Conservation (phyloP, 2,797 vertebrate genomes). For the Cyprinodon diabolis region DNA sequence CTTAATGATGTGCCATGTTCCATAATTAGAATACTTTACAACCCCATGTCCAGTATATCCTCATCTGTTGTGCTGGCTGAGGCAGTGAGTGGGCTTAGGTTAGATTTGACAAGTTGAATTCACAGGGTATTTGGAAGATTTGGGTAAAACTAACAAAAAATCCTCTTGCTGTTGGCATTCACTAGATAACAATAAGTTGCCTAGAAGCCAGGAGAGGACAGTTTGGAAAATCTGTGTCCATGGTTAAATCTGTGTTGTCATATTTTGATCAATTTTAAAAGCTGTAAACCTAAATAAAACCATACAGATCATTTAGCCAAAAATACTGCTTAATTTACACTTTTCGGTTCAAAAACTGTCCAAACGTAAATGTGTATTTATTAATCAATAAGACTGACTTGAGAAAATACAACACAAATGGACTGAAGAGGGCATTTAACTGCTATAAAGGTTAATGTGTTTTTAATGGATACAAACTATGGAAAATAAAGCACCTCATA, state of each 20-base stretch:
- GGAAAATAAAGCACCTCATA: no score
- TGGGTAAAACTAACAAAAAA: constrained; percentile 25
- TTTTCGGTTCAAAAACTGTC: neutral
- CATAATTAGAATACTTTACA: constrained; percentile 62
- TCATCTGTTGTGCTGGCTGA: constrained; percentile 42
- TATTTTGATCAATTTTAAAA: neutral
- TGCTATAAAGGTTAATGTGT: no score
- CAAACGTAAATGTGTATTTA: neutral
- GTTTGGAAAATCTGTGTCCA: constrained; percentile 25
- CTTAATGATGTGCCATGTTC: constrained; percentile 64
- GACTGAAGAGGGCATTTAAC: neutral
- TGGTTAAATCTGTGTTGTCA: neutral
- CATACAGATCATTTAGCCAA: neutral
- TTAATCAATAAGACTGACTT: neutral
- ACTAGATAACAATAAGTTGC: constrained; percentile 13
- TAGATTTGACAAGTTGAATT: constrained; percentile 59
- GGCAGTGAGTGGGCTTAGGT: constrained; percentile 37
- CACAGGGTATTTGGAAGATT: constrained; percentile 36
- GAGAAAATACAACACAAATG: neutral
- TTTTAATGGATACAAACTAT: no score
- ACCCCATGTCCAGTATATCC: constrained; percentile 44
- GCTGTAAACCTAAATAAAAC: neutral
- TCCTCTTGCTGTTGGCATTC: constrained; percentile 24
- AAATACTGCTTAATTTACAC: neutral
- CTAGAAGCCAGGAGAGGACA: constrained; percentile 3